These are phyloP conservation scores for Hippopotamus amphibius DNA, from an alignment of 2,113 vertebrate genomes.

Conservation along the genomic window DNA sequence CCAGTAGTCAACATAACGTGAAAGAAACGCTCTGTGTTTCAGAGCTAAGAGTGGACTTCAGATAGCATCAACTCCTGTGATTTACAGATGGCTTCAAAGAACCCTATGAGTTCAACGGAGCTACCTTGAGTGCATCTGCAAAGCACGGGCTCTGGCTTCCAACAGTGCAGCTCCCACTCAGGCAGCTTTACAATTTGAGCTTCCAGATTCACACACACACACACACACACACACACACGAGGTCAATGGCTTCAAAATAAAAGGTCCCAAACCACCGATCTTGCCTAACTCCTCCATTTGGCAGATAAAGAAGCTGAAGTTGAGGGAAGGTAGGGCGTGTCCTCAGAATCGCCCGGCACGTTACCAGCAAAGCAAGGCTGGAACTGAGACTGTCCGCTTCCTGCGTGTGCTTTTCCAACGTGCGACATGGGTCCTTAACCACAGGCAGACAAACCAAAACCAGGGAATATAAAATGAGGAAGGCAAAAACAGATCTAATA, in stretches of 20 bases:
- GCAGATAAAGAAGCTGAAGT: neutral
- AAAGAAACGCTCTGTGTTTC: neutral
- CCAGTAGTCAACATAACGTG: neutral
- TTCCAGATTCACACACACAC: neutral
- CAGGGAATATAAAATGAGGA: neutral
- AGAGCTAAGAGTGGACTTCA: neutral
- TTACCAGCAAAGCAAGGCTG: neutral
- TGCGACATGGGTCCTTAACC: neutral
- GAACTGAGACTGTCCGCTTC: neutral
- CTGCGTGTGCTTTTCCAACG: neutral
- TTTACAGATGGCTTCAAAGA: neutral
- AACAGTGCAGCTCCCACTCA: neutral
- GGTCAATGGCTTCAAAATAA: neutral
- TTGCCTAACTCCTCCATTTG: neutral
- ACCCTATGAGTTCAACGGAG: neutral
- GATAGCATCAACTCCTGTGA: neutral
- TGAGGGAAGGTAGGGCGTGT: neutral
- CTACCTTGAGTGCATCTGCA: accelerated
- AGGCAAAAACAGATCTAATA: neutral
- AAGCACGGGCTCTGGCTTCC: neutral
- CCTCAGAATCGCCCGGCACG: neutral
- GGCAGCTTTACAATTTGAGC: neutral
- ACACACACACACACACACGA: neutral
- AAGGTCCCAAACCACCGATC: neutral
- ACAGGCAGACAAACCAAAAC: neutral